These are phyloP conservation scores for Kuschelorhynchus macadamiae DNA, from an alignment of 2,888 invertebrate genomes.

Conservation along the genomic window DNA sequence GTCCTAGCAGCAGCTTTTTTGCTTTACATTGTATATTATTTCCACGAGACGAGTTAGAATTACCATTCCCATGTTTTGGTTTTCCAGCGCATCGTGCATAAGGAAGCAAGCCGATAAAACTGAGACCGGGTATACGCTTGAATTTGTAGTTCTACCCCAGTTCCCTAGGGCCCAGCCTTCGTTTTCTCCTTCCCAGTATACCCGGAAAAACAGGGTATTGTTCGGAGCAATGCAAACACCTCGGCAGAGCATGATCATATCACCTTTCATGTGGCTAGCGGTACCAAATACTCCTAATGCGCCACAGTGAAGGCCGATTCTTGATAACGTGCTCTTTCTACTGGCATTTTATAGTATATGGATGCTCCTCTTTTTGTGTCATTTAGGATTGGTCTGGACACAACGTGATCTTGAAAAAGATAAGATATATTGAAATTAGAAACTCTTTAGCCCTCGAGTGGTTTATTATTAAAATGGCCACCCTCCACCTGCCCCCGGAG, in stretches of 20 bases:
- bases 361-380: neutral
- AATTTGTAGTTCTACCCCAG: constrained; percentile 4
- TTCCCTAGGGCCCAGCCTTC: constrained; percentile 13
- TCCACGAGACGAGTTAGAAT: too few species aligned
- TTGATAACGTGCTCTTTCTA: too few species aligned
- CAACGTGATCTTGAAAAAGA: too few species aligned
- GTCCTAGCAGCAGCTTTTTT: too few species aligned
- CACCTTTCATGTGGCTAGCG: constrained; percentile 1
- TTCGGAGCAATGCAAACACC: constrained; percentile 19
- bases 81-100: constrained; percentile 23
- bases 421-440: too few species aligned
- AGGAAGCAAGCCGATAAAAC: constrained; percentile 4
- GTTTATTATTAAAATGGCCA: too few species aligned
- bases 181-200: constrained; percentile 18
- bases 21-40: too few species aligned
- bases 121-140: constrained; percentile 19
- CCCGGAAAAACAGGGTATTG: constrained; percentile 13
- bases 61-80: too few species aligned
- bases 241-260: constrained; percentile 21
- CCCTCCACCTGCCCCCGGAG: too few species aligned
- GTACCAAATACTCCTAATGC: constrained; percentile 11
- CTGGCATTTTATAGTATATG: too few species aligned
- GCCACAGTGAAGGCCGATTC: neutral
- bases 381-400: too few species aligned
- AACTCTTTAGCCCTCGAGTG: too few species aligned